Base-by-base conservation (phyloP, 2,888 invertebrate species). In the Cosmia trapezina region DNA sequence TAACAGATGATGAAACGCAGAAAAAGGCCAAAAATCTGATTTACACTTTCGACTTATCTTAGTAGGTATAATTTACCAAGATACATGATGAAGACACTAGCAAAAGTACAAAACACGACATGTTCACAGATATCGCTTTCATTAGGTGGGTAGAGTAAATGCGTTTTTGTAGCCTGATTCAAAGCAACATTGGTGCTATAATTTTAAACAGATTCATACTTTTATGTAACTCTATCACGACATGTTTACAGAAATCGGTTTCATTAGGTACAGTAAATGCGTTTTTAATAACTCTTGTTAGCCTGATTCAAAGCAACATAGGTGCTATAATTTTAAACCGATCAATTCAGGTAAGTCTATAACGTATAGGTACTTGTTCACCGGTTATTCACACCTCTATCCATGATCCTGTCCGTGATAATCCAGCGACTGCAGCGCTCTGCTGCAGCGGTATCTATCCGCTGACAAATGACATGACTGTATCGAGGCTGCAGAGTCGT, bases 401-500 rank as follows among this genome's bases (percentile, higher is more conserved):
- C 45, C 49, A 9, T 7, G 67, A 68, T 70, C 59, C 37, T 43
- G 19, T 12, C 14, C 28, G 19, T 47, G 80, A 74, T 74, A 79
- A 73, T 69, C 61, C 41, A 82, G 69, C 70, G 54, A 43, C 33
- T 60, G 56, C 67, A 57, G 63, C 63, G 56, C 59, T 57, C 14
- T 69, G 64, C 64, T 69, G 64, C 67, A 59, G 56, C 67, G 66
- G 69, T 66, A 41, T 70, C 67, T 74, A 43, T 54, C 56, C 69
- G 64, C 78, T 78, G 80, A 83, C 85, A 86, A 85, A 86, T 82
- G 78, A 79, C 83, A 72, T 51, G 76, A 73, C 73, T 81, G 80
- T 88, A 89, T 90, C 88, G 87, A 85, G 82, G 74, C 73, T 71
- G 53, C 78, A 71, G 71, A 54, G 75, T 84, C 86, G 89, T 90